These are phyloP conservation scores for Drosophila koepferae DNA, from an alignment of 2,888 invertebrate genomes.

Conservation along the genomic window DNA sequence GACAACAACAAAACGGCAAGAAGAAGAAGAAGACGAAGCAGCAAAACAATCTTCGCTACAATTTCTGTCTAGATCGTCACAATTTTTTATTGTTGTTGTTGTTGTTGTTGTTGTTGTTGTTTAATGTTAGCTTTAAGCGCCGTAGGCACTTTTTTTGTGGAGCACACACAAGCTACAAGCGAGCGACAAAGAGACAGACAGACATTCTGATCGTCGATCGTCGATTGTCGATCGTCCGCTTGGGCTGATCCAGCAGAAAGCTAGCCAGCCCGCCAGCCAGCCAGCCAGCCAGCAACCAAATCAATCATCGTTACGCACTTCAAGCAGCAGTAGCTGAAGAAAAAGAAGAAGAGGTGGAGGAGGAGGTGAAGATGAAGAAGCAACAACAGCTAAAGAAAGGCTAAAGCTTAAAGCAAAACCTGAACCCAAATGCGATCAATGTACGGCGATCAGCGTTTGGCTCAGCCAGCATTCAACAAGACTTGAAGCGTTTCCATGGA, in stretches of 20 bases:
- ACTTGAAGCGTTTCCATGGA: conserved; percentile 33
- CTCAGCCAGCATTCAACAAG: conserved; percentile 19
- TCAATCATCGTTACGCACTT: conserved; percentile 76
- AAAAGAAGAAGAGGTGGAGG: neutral
- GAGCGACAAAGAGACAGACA: neutral
- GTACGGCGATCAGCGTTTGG: conserved; percentile 17
- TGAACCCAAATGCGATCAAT: conserved; percentile 27
- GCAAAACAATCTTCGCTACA: conserved; percentile 59
- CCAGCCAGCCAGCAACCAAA: conserved; percentile 54
- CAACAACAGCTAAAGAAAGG: conserved; percentile 24
- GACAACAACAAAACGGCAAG: conserved; percentile 38
- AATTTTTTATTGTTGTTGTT: conserved; percentile 40
- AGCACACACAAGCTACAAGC: conserved; percentile 37
- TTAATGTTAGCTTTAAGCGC: conserved; percentile 46
- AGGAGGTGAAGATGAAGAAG: conserved; percentile 10
- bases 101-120: conserved; percentile 23
- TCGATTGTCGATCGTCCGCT: neutral
- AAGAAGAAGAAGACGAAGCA: neutral
- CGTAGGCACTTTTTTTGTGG: conserved; percentile 75
- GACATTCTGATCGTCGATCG: conserved; percentile 13
- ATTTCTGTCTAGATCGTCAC: conserved; percentile 77
- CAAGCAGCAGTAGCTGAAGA: conserved; percentile 8
- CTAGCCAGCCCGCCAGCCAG: neutral
- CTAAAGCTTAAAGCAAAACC: conserved; percentile 17
- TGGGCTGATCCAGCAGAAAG: conserved; percentile 37